phyloP scores from a whole-genome alignment of 2,888 invertebrate genomes.

The Synergus laeviventris region DNA sequence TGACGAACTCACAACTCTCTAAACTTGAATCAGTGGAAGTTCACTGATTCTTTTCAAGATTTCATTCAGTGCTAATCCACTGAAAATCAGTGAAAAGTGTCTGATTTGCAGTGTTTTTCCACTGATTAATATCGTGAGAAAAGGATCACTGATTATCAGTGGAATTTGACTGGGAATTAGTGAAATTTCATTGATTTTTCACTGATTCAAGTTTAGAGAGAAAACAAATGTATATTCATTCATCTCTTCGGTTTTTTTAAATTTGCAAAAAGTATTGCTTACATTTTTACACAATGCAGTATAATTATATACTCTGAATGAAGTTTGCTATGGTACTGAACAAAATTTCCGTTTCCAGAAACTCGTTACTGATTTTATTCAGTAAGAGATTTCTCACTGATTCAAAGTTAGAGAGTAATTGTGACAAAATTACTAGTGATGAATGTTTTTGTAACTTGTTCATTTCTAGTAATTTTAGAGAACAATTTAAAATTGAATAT shows the following conservation, averaged over 20 bases:
- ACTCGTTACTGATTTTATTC: not conserved
- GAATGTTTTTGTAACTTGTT: not conserved
- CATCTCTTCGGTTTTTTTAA: too few relatives aligned
- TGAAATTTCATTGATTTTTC: too few relatives aligned
- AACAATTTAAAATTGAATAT: not conserved
- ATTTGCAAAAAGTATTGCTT: not conserved
- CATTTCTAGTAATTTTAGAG: not conserved
- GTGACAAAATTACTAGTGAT: not conserved
- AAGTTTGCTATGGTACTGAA: slow-evolving; percentile 7
- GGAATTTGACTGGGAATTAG: too few relatives aligned
- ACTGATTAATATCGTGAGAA: too few relatives aligned
- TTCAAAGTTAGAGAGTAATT: not conserved
- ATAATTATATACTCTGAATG: not conserved
- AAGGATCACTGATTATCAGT: too few relatives aligned
- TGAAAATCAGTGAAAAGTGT: too few relatives aligned
- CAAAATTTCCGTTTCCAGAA: not conserved
- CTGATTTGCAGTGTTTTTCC: too few relatives aligned
- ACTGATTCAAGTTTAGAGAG: too few relatives aligned
- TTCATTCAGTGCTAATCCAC: too few relatives aligned
- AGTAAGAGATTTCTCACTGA: not conserved
- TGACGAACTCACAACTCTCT: not conserved
- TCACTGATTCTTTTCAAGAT: not conserved
- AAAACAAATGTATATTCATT: too few relatives aligned
- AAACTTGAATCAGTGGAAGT: too few relatives aligned
- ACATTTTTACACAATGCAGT: not conserved